These are phyloP conservation scores for Eudyptes chrysolophus DNA, from an alignment of 2,113 vertebrate genomes.

Conservation along the genomic window DNA sequence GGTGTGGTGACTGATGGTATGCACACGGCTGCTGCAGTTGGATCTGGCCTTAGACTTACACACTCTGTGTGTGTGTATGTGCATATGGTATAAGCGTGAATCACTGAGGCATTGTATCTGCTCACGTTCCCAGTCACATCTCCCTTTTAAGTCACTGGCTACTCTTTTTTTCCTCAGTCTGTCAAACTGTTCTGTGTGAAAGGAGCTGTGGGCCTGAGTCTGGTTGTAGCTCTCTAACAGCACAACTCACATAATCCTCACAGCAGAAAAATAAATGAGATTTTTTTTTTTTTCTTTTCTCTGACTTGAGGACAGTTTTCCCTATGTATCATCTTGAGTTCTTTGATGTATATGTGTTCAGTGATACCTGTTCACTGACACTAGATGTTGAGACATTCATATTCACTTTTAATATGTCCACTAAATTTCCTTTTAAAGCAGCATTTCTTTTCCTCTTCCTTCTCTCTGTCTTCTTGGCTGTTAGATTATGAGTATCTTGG, in stretches of 20 bases:
- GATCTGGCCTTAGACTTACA: background rate
- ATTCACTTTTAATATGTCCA: background rate
- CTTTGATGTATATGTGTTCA: background rate
- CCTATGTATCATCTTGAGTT: background rate
- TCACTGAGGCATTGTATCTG: background rate
- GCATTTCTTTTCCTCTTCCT: background rate
- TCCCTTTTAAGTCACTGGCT: background rate
- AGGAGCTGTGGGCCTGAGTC: background rate
- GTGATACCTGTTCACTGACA: background rate
- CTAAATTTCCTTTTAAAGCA: background rate
- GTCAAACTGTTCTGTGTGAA: background rate
- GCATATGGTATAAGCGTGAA: background rate
- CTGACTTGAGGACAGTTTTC: background rate
- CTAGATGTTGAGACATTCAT: background rate
- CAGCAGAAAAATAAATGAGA: background rate
- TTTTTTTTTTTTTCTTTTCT: background rate
- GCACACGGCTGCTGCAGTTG: background rate
- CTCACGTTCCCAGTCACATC: background rate
- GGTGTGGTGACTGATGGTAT: background rate
- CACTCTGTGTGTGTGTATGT: rapidly evolving
- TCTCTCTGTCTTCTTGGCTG: background rate
- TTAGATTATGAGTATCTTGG: background rate
- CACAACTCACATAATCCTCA: background rate
- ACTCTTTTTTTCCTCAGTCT: background rate
- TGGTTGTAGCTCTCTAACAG: background rate